Evolutionary conservation across 2,888 invertebrate genomes (phyloP).

Genomic region (Tetragonula carbonaria): DNA sequence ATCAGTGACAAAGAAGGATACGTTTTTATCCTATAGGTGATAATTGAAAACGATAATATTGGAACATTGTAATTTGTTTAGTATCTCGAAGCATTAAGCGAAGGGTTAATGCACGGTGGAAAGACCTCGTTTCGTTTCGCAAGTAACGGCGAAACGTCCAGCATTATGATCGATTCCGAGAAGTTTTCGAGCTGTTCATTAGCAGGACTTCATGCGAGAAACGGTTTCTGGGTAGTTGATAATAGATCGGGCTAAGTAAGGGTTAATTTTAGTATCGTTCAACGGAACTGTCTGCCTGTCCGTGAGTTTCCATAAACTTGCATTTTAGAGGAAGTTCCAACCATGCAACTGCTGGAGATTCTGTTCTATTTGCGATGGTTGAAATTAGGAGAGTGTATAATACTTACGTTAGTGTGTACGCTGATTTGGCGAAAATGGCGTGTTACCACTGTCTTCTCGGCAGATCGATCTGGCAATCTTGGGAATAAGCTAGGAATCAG

Average conservation of each 20-base stretch:
- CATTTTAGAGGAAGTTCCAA: neutral
- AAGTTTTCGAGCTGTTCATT: constrained; percentile 5
- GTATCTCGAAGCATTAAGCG: constrained; percentile 36
- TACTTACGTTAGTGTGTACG: neutral
- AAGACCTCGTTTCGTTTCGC: constrained; percentile 36
- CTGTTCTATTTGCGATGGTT: neutral
- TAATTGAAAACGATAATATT: no score
- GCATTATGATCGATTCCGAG: neutral
- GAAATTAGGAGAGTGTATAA: neutral
- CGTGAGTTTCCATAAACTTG: neutral
- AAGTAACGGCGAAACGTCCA: neutral
- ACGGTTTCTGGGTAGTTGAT: neutral
- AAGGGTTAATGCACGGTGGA: constrained; percentile 31
- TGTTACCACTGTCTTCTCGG: neutral
- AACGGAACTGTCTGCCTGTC: no score
- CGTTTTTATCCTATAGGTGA: no score
- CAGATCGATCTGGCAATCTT: neutral
- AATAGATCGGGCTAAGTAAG: neutral
- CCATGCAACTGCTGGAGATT: neutral
- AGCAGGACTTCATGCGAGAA: neutral
- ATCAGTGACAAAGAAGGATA: no score
- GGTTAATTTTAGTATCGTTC: neutral
- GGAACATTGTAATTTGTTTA: no score
- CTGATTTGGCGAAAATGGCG: neutral
- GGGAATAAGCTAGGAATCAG: neutral